Base-by-base conservation (phyloP, 2,888 invertebrate species). In the Lucinisca nassula region DNA sequence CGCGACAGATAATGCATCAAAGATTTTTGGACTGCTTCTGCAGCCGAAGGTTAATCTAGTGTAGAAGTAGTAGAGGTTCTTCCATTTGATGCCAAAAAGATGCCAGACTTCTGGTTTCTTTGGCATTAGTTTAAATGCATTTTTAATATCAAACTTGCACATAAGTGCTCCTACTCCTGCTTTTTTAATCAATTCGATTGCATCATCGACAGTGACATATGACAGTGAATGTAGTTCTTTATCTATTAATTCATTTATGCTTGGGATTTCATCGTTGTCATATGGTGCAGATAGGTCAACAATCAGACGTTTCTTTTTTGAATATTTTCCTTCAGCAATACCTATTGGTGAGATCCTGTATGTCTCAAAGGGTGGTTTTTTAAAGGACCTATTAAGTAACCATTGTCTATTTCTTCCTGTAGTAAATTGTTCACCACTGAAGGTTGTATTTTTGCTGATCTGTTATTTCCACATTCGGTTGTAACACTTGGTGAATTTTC, bases 211-310 rank as follows among this genome's bases (percentile, higher is more conserved):
- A 14, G 55, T 77, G 0, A 91, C 87, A 81, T 90, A 90, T 0
- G 78, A 55, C 40, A 88, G 49, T 14, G 83, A 82, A 61, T 67
- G 79, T 14, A 55, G 30, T 21, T 88, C 80, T 83, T 91, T 89
- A 55, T 86, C 84, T 30, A 91, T 91, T 24, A 91, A 32, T 17
- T 83, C 77, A 61, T 88, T 91, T 1, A 91, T 75, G 40, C 88
- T 91, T 21, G 24, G 30, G n/a, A 84, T 51, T 4, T 58, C 27
- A 27, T 6, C 6, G 58, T 82, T 67, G 17, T 90, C 70, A 75
- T 89, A 89, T 37, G 90, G 88, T 0, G 90, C 67, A 14, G 88
- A 90, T 17, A 90, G n/a, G 78, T 92, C 92, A 1, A 91, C 70
- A 10, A 89, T 90, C 0, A 92, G 37, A 2, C 90, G 32, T 45